Base-by-base conservation (phyloP, 2,113 vertebrate genomes). In the Stigmatopora nigra region DNA sequence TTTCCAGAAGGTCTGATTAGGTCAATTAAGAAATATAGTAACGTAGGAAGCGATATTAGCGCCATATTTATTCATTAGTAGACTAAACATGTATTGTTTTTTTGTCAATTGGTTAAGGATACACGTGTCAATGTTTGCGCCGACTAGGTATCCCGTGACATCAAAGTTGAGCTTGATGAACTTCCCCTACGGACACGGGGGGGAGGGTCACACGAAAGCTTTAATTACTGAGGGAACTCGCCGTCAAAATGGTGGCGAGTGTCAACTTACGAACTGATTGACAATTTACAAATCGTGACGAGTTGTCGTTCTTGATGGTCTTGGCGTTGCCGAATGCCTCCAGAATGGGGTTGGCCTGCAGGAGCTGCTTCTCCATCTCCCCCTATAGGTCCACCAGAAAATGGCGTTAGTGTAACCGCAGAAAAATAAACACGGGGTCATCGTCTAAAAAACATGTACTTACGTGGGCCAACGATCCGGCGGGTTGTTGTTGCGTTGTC, bases 81-180 rank as follows among this genome's bases (percentile, higher is more conserved):
- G 38, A 7, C 38, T 41, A 41, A 41, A 41, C 6, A 7, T 41
- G 1, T 7, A 41, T 41, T 41, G 38, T 41, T 41, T 41, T 41
- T 41, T 4, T 41, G 38, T 41, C 38, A 7, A 41, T 41, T 41
- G 6, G 10, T 92, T 90, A 63, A 94, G 94, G 95, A 98, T 98
- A 98, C 96, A 98, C 20, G 96, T 98, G 86, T 98, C 95, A 57
- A 98, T 98, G 73, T 93, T 95, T 72, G 95, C 96, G 58, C 96
- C 95, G 4, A 98, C 95, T 0, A 98, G 91, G 70, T 91, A 96
- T 46, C 96, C 96, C 15, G 95, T 93, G 80, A 98, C 93, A 49
- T 98, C 96, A 44, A 98, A 98, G 89, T 98, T 98, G 81, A 98
- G 94, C 73, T 94, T 92, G 84, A 98, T 97, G 88, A 98, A 98